Evolutionary conservation across 2,113 vertebrate genomes (phyloP), one percentile per base, ranked within the genome.

Genomic region (Cyprinus carpio): DNA sequence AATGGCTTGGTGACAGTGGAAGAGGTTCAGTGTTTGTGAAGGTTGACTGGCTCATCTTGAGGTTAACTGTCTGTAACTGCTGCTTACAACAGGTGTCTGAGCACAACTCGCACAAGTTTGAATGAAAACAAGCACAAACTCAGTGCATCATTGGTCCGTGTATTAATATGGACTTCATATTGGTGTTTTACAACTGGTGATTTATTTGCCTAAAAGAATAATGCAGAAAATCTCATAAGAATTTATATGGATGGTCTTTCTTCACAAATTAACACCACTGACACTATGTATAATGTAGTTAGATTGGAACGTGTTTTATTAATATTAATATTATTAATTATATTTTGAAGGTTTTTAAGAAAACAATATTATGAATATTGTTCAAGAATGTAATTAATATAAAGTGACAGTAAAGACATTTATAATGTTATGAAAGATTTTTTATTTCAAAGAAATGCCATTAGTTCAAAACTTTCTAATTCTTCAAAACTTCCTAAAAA

Each of bases 61-160:
- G 94, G 93, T 94, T 93, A 95, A 94, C 95, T 88, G 93, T 84
- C 89, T 94, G 92, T 94, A 93, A 94, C 94, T 90, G 88, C 88
- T 90, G 83, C 80, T 90, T 89, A 69, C 83, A 89, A 90, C 93
- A 94, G 94, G 92, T 95, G 94, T 80, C 64, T 80, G 87, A 65
- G 40, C 76, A 75, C 75, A 83, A 64, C 37, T 71, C 82, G 10
- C 31, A 25, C 75, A 81, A 13, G 27, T 83, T 83, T 64, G 74
- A 82, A 84, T 75, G 37, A 86, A 89, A 89, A 87, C 88, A 85
- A 81, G 75, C 31, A 25, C 29, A 15, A 75, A 75, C 18, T 10
- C 43, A 34, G 49, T 40, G 18, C 3, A 23, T 40, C 56, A 64
- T 40, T 58, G n/a, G 65, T 10, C 29, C 16, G 69, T 49, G 34